These are phyloP conservation scores for Drosophila erecta DNA, from an alignment of 1,140 invertebrate species.

Conservation along the genomic window DNA sequence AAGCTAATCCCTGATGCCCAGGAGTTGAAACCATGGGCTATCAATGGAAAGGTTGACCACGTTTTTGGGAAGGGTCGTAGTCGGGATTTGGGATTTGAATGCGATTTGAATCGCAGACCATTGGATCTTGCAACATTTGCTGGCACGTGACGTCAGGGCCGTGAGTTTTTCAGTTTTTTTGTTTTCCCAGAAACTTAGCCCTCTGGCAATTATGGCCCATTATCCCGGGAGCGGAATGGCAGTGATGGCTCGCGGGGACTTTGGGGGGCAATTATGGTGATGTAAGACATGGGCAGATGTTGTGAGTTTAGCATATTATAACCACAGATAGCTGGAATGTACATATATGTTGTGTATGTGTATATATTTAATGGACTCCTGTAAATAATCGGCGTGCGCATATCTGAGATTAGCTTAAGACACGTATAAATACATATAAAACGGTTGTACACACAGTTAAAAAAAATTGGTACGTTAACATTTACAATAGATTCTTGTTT, in stretches of 20 bases:
- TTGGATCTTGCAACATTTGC: constrained; percentile 24
- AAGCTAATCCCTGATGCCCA: no score
- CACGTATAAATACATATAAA: constrained; percentile 15
- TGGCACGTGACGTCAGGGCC: constrained; percentile 66
- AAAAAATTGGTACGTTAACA: constrained; percentile 18
- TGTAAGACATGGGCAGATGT: constrained; percentile 53
- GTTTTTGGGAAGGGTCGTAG: neutral
- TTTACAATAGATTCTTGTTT: constrained; percentile 52
- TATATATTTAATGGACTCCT: constrained; percentile 65
- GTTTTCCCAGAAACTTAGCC: constrained; percentile 60
- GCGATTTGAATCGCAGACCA: neutral
- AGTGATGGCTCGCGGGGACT: constrained; percentile 43
- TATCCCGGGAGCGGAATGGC: constrained; percentile 1
- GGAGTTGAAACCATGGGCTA: neutral
- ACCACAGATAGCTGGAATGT: constrained; percentile 18
- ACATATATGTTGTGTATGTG: constrained; percentile 23
- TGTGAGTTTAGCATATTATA: constrained; percentile 35
- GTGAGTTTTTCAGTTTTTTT: constrained; percentile 33
- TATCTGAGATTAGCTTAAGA: constrained; percentile 54
- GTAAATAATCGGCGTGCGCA: constrained; percentile 61
- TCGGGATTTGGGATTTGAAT: neutral
- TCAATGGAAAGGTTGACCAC: constrained; percentile 23
- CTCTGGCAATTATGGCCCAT: neutral
- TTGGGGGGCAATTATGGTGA: constrained; percentile 38
- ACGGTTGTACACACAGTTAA: constrained; percentile 10